Percentiles rank a stretch among this genome's conserved stretches.
Evolutionary conservation across 2,113 vertebrate species (phyloP).

Genomic region (Clarias macrocephalus): DNA sequence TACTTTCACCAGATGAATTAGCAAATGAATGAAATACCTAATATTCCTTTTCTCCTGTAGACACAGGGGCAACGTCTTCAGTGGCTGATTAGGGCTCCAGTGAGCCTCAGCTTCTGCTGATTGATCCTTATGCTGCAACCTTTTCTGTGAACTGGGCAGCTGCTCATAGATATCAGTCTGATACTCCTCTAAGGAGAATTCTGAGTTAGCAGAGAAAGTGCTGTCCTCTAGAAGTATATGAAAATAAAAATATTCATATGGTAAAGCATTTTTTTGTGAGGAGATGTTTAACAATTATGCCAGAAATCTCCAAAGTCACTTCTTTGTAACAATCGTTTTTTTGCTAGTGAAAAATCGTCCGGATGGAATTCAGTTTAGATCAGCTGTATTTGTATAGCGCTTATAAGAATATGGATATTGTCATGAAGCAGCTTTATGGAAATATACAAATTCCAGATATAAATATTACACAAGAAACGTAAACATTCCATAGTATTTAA

Average conservation of each 20-base stretch:
- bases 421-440: no score
- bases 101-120: not conserved
- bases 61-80: conserved; percentile 60
- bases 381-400: no score
- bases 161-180: conserved; percentile 67
- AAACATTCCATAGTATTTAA: not conserved
- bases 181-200: conserved; percentile 62
- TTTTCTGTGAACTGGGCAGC: conserved; percentile 64
- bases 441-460: no score
- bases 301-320: not conserved
- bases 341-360: not conserved
- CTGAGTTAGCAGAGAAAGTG: conserved; percentile 40
- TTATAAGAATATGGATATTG: no score
- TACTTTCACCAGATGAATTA: not conserved
- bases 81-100: conserved; percentile 53
- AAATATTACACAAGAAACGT: no score
- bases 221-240: conserved; percentile 59
- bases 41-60: conserved; percentile 65
- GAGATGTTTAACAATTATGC: not conserved
- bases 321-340: not conserved
- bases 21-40: conserved; percentile 56
- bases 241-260: not conserved
- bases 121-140: not conserved
- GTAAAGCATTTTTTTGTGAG: not conserved
- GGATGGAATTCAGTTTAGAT: not conserved